Evolutionary conservation across 1,140 invertebrate species (phyloP).

Genomic region (Venustaconcha ellipsiformis): DNA sequence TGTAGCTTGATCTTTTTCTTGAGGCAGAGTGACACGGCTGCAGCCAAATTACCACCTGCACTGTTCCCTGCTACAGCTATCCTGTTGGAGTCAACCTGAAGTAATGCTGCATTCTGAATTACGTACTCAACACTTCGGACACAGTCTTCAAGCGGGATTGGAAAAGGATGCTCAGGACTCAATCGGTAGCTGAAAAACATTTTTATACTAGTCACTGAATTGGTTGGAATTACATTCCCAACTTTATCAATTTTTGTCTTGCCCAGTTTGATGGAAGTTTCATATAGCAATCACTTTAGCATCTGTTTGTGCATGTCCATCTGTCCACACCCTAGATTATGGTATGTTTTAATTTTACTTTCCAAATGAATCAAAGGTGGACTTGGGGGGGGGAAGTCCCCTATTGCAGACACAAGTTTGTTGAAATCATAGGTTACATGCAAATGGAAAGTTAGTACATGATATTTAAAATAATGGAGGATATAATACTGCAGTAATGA

Average conservation of each 20-base stretch:
- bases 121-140: slow-evolving; percentile 8
- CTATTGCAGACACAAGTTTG: no score
- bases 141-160: slow-evolving; percentile 6
- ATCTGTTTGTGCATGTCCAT: no score
- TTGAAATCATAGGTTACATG: no score
- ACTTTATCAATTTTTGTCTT: not conserved
- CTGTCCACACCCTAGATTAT: no score
- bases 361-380: no score
- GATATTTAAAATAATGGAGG: no score
- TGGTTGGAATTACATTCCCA: not conserved
- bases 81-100: slow-evolving; percentile 8
- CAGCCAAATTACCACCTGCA: slow-evolving; percentile 49
- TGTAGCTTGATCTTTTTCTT: slow-evolving; percentile 36
- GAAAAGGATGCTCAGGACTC: slow-evolving; percentile 12
- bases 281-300: no score
- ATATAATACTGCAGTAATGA: no score
- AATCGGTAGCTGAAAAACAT: slow-evolving; percentile 14
- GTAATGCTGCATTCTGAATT: not conserved
- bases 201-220: not conserved
- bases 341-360: no score
- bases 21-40: slow-evolving; percentile 36
- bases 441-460: no score
- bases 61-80: slow-evolving; percentile 34
- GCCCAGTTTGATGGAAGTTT: no score
- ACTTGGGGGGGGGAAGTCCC: no score